These are phyloP conservation scores for Herpailurus yagouaroundi DNA, from an alignment of 2,113 vertebrate species.

Conservation along the genomic window DNA sequence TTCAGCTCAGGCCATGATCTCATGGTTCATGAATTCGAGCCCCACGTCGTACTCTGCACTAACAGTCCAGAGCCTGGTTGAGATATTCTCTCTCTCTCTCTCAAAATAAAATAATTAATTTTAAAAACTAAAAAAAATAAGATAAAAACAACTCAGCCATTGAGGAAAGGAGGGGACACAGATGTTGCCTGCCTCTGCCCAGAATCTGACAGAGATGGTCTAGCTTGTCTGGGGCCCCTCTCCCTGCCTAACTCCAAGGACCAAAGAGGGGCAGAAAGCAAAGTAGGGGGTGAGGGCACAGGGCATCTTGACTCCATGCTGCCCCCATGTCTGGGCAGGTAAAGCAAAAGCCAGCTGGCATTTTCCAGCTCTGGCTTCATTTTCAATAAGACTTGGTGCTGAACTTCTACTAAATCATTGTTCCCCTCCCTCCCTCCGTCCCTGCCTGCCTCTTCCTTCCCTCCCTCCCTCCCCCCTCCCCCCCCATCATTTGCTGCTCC, in stretches of 20 bases:
- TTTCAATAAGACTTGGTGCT: neutral
- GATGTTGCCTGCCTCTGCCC: neutral
- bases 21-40: too few relatives aligned
- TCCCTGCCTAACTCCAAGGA: neutral
- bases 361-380: constrained; percentile 8
- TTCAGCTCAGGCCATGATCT: too few relatives aligned
- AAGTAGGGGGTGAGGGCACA: neutral
- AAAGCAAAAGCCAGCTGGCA: neutral
- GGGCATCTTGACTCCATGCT: neutral
- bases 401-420: neutral
- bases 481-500: neutral
- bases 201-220: neutral
- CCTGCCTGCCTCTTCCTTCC: neutral
- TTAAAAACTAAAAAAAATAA: too few relatives aligned
- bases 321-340: neutral
- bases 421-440: neutral
- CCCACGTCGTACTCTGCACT: too few relatives aligned
- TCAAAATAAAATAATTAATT: too few relatives aligned
- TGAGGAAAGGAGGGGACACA: neutral
- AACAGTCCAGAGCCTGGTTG: too few relatives aligned
- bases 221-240: neutral
- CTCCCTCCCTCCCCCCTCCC: accelerated
- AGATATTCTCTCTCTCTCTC: too few relatives aligned
- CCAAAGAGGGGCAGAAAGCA: neutral
- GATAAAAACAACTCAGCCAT: neutral